Conservation (phyloP, 2,888 invertebrate genomes). For the Diplolepis rosae region DNA sequence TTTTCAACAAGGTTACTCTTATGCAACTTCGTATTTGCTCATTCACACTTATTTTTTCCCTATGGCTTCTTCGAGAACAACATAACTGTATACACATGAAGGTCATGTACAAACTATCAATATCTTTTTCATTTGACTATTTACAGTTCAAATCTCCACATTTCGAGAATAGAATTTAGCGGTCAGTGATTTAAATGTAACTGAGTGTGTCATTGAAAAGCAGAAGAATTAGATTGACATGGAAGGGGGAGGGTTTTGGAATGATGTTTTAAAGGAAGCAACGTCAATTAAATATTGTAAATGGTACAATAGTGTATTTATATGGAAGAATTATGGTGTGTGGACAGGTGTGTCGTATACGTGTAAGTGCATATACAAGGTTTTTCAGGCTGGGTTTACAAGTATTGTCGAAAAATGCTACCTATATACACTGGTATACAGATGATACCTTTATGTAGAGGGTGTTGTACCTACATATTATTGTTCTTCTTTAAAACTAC, state of each 20-base stretch:
- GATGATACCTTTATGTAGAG: no score
- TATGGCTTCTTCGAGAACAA: no score
- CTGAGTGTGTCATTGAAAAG: not conserved
- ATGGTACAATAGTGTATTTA: conserved; percentile 49
- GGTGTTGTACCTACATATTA: no score
- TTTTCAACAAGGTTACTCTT: no score
- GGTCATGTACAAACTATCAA: not conserved
- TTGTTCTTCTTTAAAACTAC: no score
- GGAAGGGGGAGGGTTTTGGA: conserved; percentile 45
- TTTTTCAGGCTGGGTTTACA: no score
- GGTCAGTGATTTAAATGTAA: conserved; percentile 2
- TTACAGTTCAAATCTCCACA: conserved; percentile 1
- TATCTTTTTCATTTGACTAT: conserved; percentile 14
- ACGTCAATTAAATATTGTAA: conserved; percentile 47
- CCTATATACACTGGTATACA: no score
- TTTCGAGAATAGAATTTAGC: not conserved
- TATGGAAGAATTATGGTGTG: conserved; percentile 46
- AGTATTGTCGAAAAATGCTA: no score
- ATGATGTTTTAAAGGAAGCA: conserved; percentile 46
- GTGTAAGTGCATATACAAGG: conserved; percentile 45
- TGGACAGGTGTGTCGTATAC: conserved; percentile 39
- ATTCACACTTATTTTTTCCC: no score
- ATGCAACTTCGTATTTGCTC: no score
- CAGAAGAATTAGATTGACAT: not conserved
- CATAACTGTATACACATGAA: not conserved